A percentile compares a stretch with the other conserved stretches of the same genome.
These are phyloP conservation scores for Rhadina sibilatrix DNA, from an alignment of 2,113 vertebrate genomes.

Conservation along the genomic window DNA sequence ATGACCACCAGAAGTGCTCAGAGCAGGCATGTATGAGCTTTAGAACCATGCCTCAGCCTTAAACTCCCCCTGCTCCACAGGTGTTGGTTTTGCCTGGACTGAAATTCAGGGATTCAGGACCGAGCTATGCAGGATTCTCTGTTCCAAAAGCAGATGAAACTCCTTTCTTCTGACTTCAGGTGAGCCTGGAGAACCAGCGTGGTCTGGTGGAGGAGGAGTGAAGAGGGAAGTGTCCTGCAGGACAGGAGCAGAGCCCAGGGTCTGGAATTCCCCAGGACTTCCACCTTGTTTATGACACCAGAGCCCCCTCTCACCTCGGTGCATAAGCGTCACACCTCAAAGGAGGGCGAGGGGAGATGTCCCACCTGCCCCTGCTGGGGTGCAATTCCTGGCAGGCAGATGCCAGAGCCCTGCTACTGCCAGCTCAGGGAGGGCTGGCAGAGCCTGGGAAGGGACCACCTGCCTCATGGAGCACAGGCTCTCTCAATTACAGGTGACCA, in stretches of 20 bases:
- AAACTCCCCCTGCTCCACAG: background rate
- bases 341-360: background rate
- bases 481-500: slow-evolving; percentile 42
- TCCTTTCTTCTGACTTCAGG: background rate
- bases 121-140: background rate
- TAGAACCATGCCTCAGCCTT: rapidly evolving
- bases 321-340: background rate
- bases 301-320: background rate
- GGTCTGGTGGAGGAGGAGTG: rapidly evolving
- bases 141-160: background rate
- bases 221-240: background rate
- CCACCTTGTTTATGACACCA: background rate
- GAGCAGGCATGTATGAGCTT: background rate
- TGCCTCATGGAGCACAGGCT: background rate
- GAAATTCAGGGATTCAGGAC: background rate
- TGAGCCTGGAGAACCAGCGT: background rate
- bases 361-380: background rate
- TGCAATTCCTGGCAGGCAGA: background rate
- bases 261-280: background rate
- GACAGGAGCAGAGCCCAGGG: background rate
- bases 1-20: rapidly evolving
- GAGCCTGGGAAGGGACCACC: background rate
- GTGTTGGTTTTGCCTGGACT: background rate
- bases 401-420: background rate
- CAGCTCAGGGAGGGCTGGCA: background rate